phyloP scores from a whole-genome alignment of 2,888 invertebrate species.

The Drosophila peninsularis region DNA sequence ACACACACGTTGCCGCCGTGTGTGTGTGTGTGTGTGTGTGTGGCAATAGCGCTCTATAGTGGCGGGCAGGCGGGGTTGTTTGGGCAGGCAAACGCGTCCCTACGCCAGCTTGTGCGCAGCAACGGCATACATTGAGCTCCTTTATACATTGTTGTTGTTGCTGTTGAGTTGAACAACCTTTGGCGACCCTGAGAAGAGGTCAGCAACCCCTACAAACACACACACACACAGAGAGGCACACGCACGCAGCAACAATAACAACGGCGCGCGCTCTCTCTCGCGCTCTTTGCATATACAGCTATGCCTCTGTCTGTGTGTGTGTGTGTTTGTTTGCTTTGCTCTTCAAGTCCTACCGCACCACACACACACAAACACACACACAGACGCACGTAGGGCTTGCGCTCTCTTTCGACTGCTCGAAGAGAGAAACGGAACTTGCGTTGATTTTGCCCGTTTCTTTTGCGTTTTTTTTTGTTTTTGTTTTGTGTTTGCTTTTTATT shows the following conservation, averaged over 20 bases:
- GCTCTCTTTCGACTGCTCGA: constrained; percentile 4
- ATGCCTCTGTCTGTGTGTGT: constrained; percentile 8
- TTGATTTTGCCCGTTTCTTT: constrained; percentile 10
- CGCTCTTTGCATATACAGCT: constrained; percentile 2
- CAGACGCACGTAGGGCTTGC: constrained; percentile 8
- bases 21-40: constrained; percentile 1
- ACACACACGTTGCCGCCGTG: neutral
- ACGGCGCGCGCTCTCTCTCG: constrained; percentile 29
- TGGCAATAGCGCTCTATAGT: neutral
- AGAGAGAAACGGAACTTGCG: constrained; percentile 17
- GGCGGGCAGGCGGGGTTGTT: constrained; percentile 16
- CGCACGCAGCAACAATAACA: constrained; percentile 22
- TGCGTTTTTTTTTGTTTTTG: neutral
- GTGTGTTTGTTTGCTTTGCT: constrained; percentile 14
- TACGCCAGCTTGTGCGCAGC: constrained; percentile 15
- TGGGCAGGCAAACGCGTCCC: constrained; percentile 12
- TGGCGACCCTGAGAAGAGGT: constrained; percentile 85
- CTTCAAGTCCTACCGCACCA: constrained; percentile 44
- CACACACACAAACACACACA: constrained; percentile 3
- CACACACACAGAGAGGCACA: constrained; percentile 15
- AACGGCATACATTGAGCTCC: constrained; percentile 68
- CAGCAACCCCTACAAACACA: constrained; percentile 83
- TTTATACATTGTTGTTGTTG: constrained; percentile 31
- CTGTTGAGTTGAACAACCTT: constrained; percentile 83
- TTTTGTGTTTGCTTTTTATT: constrained; percentile 1